phyloP scores from a whole-genome alignment of 1,140 invertebrate genomes.

The Nylanderia fulva region DNA sequence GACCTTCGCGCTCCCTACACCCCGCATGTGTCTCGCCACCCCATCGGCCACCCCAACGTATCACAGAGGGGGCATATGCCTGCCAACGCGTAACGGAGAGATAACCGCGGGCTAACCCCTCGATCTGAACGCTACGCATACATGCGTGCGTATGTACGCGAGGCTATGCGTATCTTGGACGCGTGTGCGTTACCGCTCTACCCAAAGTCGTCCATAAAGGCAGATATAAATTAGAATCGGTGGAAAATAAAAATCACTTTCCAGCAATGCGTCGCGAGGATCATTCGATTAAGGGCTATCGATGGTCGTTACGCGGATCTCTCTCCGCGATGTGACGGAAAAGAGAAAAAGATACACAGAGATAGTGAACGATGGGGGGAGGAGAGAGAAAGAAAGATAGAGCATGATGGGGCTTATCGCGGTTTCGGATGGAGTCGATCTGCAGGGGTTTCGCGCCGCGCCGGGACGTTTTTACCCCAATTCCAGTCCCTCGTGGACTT shows the following conservation, averaged over 20 bases:
- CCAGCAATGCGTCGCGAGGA: conserved; percentile 71
- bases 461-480: conserved; percentile 67
- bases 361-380: not conserved
- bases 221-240: conserved; percentile 84
- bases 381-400: conserved; percentile 37
- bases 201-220: not conserved
- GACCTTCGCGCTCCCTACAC: conserved; percentile 67
- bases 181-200: conserved; percentile 26
- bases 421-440: conserved; percentile 79
- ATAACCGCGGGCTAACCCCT: conserved; percentile 79
- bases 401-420: conserved; percentile 81
- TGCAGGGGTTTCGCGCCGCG: conserved; percentile 57
- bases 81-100: conserved; percentile 84
- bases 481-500: conserved; percentile 70
- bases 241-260: conserved; percentile 86
- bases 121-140: conserved; percentile 63
- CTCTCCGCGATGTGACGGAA: not conserved
- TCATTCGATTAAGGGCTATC: conserved; percentile 85
- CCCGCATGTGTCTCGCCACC: conserved; percentile 37
- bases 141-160: conserved; percentile 39
- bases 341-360: conserved; percentile 32
- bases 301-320: conserved; percentile 83
- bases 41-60: conserved; percentile 33
- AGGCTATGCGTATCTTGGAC: conserved; percentile 56
- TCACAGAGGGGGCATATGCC: conserved; percentile 79